These are phyloP conservation scores for Egretta garzetta DNA, from an alignment of 2,113 vertebrate species.

Conservation along the genomic window DNA sequence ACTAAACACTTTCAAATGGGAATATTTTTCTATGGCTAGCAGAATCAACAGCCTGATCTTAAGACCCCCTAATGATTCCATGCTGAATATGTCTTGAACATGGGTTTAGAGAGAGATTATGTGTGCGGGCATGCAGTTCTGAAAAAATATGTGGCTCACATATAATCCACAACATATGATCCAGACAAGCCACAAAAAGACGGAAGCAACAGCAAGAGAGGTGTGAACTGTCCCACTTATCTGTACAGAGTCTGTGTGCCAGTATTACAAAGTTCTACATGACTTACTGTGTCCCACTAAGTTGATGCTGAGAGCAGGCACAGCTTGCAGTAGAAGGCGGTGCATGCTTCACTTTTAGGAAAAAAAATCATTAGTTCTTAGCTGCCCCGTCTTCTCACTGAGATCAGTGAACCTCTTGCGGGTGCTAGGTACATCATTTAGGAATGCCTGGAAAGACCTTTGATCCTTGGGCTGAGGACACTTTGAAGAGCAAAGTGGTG, in stretches of 20 bases:
- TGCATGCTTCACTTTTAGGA: background rate
- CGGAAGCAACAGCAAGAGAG: background rate
- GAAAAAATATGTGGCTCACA: background rate
- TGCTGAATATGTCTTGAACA: background rate
- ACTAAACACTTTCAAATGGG: background rate
- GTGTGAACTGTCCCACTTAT: background rate
- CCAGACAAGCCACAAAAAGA: background rate
- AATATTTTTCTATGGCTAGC: background rate
- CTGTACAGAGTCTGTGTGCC: background rate
- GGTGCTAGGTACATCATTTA: background rate
- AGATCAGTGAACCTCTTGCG: background rate
- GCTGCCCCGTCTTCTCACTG: background rate
- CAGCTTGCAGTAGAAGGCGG: background rate
- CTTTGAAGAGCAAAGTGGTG: background rate
- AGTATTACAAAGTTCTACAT: background rate
- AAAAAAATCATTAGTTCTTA: background rate
- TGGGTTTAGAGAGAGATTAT: background rate
- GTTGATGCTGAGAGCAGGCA: background rate
- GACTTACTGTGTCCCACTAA: background rate
- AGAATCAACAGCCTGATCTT: background rate
- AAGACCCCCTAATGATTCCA: background rate
- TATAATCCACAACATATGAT: background rate
- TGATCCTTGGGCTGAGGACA: background rate
- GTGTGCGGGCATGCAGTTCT: background rate
- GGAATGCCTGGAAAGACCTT: background rate